Conservation (phyloP, 2,888 invertebrate genomes). For the Hirtodrosophila duncani region DNA sequence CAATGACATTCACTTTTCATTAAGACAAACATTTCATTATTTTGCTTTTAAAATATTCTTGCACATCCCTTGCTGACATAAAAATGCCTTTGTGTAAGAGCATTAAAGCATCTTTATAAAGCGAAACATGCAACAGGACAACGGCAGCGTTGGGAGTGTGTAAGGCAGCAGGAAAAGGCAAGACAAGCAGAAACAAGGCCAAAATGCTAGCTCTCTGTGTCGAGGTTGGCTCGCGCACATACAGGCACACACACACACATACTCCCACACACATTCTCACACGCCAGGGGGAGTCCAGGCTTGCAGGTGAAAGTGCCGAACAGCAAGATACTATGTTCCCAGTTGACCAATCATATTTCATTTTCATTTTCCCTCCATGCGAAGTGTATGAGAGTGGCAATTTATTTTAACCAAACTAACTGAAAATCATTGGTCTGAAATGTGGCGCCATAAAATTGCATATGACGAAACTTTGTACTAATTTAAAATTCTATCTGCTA, state of each 20-base stretch:
- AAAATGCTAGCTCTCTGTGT: slow-evolving; percentile 26
- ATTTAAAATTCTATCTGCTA: too few relatives aligned
- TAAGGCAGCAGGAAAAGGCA: slow-evolving; percentile 9
- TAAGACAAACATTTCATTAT: slow-evolving; percentile 59
- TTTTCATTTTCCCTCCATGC: too few relatives aligned
- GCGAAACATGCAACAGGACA: slow-evolving; percentile 60
- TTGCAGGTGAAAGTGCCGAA: too few relatives aligned
- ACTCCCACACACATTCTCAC: slow-evolving; percentile 7
- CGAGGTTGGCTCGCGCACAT: slow-evolving; percentile 49
- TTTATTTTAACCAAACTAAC: too few relatives aligned
- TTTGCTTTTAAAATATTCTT: too few relatives aligned
- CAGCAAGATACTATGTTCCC: too few relatives aligned
- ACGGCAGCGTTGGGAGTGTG: slow-evolving; percentile 13
- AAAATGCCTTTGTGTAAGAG: slow-evolving; percentile 54
- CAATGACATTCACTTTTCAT: slow-evolving; percentile 41
- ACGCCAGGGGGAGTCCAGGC: not conserved
- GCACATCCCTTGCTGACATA: slow-evolving; percentile 22
- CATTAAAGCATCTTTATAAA: slow-evolving; percentile 51
- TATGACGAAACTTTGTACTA: too few relatives aligned
- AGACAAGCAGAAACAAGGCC: slow-evolving; percentile 16
- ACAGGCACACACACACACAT: slow-evolving; percentile 12
- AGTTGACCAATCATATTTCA: too few relatives aligned
- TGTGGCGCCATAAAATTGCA: too few relatives aligned
- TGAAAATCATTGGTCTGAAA: too few relatives aligned
- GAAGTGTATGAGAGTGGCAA: too few relatives aligned